Base-by-base conservation (phyloP, 2,888 invertebrate species). In the Diaphora mendica region DNA sequence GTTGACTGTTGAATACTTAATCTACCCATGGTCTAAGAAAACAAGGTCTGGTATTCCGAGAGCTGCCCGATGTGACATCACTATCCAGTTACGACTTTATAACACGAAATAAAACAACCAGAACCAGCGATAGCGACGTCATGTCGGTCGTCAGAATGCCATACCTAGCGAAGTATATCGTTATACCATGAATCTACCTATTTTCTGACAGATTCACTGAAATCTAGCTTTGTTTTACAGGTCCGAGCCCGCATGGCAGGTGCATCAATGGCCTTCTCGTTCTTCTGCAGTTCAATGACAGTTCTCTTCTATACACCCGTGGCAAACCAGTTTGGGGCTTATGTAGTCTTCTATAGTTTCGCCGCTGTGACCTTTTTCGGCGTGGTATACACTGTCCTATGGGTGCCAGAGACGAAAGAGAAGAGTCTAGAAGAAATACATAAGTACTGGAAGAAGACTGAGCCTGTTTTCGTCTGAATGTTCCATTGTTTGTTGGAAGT, bases 391-490 rank as follows among this genome's bases (percentile, higher is more conserved):
- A 93, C 94, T 1, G 75, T 93, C 2, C 78, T 94, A 0, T 92
- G 89, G 81, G 93, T 96, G 2, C 96, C 96, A 0, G 96, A 96
- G 85, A 96, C 96, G 0, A 96, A 92, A 74, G 95, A 95, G 2
- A 94, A 93, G 82, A 91, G 88, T 48, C 85, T 96, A 64, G 88
- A 92, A 39, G 86, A 92, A 30, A 96, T 96, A 69, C 88, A 90
- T 42, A 85, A 80, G 66, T 89, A 87, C 78, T 93, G 93, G 93
- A 88, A 88, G 70, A 87, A 87, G 74, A 82, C 80, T 48, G 87
- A 87, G 59, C 91, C 92, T 3, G 88, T 85, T 20, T 89, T 87
- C 77, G 91, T 92, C 7, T 92, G 78, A 86, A 30, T 59, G 0
- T 48, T 7, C 8, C 26, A 17, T 17, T 7, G n/a, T 44, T 30